Percentiles rank a stretch among this genome's conserved stretches.
phyloP scores from a whole-genome alignment of 2,797 vertebrate genomes.

The Dendrocincla fuliginosa region DNA sequence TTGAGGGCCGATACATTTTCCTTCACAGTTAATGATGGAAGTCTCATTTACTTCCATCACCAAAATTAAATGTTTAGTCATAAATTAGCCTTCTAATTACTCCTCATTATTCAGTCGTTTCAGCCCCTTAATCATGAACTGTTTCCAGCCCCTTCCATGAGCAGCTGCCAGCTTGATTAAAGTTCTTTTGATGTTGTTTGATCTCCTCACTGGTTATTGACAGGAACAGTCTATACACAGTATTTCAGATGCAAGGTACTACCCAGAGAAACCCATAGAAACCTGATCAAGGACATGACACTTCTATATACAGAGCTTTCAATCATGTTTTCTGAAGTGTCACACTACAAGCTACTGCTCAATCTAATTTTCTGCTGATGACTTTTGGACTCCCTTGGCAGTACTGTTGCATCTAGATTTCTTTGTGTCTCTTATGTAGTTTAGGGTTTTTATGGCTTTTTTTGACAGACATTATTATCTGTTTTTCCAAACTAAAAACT shows the following conservation, averaged over 20 bases:
- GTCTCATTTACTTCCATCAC: slow-evolving; percentile 3
- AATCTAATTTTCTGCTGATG: not conserved
- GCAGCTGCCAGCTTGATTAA: not conserved
- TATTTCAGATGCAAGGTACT: not conserved
- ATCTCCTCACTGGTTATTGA: not conserved
- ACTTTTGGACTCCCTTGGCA: not conserved
- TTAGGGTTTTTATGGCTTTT: not conserved
- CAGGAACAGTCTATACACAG: not conserved
- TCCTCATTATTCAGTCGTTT: slow-evolving; percentile 33
- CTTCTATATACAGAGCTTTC: not conserved
- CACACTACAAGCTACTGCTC: not conserved
- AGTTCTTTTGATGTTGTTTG: not conserved
- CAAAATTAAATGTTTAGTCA: slow-evolving; percentile 28
- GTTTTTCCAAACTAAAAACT: not conserved
- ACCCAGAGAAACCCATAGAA: not conserved
- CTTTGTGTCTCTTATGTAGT: not conserved
- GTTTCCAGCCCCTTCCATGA: not conserved
- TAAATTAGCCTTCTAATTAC: slow-evolving; percentile 39
- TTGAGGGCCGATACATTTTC: not conserved
- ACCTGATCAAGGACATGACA: not conserved
- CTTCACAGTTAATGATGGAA: not conserved
- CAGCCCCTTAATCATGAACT: not conserved
- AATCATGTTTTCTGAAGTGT: not conserved
- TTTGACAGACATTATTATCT: not conserved
- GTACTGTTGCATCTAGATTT: not conserved